A percentile compares a stretch with the other conserved stretches of the same genome.
phyloP scores from a whole-genome alignment of 2,888 invertebrate species.

The Ditylenchus weischeri region DNA sequence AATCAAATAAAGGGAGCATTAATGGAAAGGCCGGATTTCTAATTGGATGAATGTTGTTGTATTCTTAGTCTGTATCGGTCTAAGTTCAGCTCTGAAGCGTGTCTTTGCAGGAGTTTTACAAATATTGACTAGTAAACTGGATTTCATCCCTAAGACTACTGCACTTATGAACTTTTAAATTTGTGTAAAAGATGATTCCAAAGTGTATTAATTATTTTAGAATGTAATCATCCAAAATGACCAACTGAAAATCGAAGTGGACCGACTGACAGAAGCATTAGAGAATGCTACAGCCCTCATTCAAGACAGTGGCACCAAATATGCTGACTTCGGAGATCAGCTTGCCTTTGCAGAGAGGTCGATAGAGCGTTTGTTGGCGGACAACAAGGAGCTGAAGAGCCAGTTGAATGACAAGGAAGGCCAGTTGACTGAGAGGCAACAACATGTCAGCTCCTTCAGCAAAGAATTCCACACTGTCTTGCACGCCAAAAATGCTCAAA shows the following conservation, averaged over 20 bases:
- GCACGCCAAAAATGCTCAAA: conserved; percentile 30
- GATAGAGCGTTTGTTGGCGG: conserved; percentile 32
- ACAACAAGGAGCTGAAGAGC: conserved; percentile 28
- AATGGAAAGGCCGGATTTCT: no score
- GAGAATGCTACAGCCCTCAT: conserved; percentile 52
- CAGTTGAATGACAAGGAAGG: conserved; percentile 19
- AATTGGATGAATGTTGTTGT: no score
- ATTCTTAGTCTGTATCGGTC: no score
- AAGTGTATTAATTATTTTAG: conserved; percentile 28
- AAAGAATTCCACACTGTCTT: conserved; percentile 28
- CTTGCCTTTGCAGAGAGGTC: conserved; percentile 30
- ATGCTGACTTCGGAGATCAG: conserved; percentile 30
- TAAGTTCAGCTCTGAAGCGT: no score
- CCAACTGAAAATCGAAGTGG: conserved; percentile 44
- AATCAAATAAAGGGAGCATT: no score
- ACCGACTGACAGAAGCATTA: conserved; percentile 43
- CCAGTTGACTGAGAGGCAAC: conserved; percentile 13
- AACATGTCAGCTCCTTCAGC: conserved; percentile 16
- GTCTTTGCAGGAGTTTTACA: no score
- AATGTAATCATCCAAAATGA: conserved; percentile 51
- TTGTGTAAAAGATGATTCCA: not conserved
- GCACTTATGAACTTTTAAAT: not conserved
- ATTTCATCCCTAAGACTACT: not conserved
- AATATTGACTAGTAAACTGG: no score
- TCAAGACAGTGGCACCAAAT: conserved; percentile 45